Evolutionary conservation across 1,140 invertebrate species (phyloP), one percentile per base, ranked within the genome.

Genomic region (Trichonephila inaurata): DNA sequence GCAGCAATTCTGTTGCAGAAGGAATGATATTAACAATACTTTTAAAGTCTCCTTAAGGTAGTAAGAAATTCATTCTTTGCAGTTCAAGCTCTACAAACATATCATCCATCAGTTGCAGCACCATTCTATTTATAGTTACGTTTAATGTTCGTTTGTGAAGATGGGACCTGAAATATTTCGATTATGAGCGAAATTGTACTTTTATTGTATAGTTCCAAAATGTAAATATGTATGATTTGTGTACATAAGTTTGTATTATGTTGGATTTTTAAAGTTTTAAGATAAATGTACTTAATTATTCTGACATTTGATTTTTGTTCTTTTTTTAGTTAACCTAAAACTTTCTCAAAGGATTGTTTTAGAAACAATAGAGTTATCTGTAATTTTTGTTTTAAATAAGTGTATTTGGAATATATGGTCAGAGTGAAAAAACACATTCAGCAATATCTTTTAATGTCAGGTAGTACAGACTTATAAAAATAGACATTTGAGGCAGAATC

Each of bases 211-310:
- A 33, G 72, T 40, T 77, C 24, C 12, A 24, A 40, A 8, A 16
- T 77, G 69, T 77, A 77, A 77, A 33, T 77, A 77, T 77, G 72
- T 77, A 69, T 24, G 66, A 10, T 69, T 28, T 69, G 24, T 69
- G 21, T 69, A 33, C 6, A 77, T 14, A 77, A 18, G 28, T 77
- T 77, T 77, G 33, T 18, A 77, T 5, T 77, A 16, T 33, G 4
- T 77, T 18, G 14, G 4, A 5, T 77, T 77, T 77, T 77, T 18
- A 6, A 77, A 6, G 0, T 18, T 40, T 77, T 77, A 33, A 77
- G 33, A 77, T 77, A 77, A 77, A 33, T 77, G 3, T 40, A 33
- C 33, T 18, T 40, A 19, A 6, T 19, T 77, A 18, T 40, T 18
- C 5, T 6, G 28, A 2, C 16, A 18, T 3, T 4, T 77, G 28